Evolutionary conservation across 2,888 invertebrate species (phyloP).

Genomic region (Pycnomerus fuliginosus): DNA sequence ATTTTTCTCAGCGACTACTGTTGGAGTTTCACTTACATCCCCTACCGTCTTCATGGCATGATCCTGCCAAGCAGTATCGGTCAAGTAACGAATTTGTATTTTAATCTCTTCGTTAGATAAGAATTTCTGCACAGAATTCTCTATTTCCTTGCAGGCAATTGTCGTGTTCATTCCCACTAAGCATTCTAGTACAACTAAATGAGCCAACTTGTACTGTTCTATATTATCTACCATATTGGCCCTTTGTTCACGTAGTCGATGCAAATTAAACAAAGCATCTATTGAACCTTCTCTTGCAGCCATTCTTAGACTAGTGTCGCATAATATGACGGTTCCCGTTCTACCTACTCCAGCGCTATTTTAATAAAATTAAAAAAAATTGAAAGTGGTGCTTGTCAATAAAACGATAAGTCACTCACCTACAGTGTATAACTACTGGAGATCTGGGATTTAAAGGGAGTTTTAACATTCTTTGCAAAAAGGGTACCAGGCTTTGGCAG

Average conservation of each 20-base stretch:
- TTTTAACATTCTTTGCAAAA: conserved; percentile 46
- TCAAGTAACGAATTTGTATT: conserved; percentile 45
- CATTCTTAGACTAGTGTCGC: conserved; percentile 58
- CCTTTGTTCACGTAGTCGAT: conserved; percentile 45
- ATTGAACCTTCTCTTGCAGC: conserved; percentile 49
- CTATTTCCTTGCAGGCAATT: conserved; percentile 46
- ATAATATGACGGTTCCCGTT: conserved; percentile 62
- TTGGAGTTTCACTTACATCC: conserved; percentile 13
- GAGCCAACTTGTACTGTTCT: conserved; percentile 54
- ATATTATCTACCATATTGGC: conserved; percentile 51
- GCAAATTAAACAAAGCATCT: conserved; percentile 42
- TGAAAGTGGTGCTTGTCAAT: background rate
- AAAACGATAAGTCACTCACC: conserved; percentile 29
- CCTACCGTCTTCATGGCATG: conserved; percentile 44
- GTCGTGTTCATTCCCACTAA: conserved; percentile 46
- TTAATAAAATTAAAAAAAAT: conserved; percentile 7
- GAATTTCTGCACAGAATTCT: conserved; percentile 34
- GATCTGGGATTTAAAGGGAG: conserved; percentile 40
- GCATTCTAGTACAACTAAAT: conserved; percentile 52
- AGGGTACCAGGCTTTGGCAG: conserved; percentile 46
- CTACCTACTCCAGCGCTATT: conserved; percentile 61
- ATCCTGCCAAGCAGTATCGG: conserved; percentile 51
- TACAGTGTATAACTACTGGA: conserved; percentile 59
- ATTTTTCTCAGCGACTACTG: conserved; percentile 43
- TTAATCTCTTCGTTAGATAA: conserved; percentile 38